Evolutionary conservation across 2,888 invertebrate species (phyloP).

Genomic region (Actias luna): DNA sequence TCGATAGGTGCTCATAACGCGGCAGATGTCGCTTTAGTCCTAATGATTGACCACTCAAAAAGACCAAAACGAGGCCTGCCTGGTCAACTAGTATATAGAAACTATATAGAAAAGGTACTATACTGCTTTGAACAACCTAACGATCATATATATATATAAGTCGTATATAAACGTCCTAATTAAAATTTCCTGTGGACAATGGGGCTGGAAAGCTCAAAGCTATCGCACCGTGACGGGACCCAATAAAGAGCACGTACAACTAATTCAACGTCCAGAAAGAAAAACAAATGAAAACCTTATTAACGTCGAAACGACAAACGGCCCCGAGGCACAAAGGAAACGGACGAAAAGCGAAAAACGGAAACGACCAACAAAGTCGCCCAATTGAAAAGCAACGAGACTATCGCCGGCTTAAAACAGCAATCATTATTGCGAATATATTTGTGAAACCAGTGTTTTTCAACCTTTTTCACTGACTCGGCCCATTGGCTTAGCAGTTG

Average conservation of each 20-base stretch:
- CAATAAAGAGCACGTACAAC: not conserved
- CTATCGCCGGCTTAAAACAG: not conserved
- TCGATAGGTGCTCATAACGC: too few relatives aligned
- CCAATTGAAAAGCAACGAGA: slow-evolving; percentile 4
- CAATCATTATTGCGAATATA: slow-evolving; percentile 2
- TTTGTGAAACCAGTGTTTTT: too few relatives aligned
- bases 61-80: too few relatives aligned
- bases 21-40: too few relatives aligned
- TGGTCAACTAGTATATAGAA: too few relatives aligned
- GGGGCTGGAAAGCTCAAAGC: not conserved
- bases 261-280: not conserved
- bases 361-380: not conserved
- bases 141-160: not conserved
- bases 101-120: too few relatives aligned
- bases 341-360: not conserved
- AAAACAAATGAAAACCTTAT: slow-evolving; percentile 2
- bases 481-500: too few relatives aligned
- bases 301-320: not conserved
- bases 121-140: too few relatives aligned
- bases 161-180: not conserved
- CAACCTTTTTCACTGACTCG: too few relatives aligned
- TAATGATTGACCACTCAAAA: too few relatives aligned
- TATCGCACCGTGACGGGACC: not conserved
- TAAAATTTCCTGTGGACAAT: not conserved
- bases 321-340: not conserved